Evolutionary conservation across 2,888 invertebrate species (phyloP).

Genomic region (Criorhina ranunculi): DNA sequence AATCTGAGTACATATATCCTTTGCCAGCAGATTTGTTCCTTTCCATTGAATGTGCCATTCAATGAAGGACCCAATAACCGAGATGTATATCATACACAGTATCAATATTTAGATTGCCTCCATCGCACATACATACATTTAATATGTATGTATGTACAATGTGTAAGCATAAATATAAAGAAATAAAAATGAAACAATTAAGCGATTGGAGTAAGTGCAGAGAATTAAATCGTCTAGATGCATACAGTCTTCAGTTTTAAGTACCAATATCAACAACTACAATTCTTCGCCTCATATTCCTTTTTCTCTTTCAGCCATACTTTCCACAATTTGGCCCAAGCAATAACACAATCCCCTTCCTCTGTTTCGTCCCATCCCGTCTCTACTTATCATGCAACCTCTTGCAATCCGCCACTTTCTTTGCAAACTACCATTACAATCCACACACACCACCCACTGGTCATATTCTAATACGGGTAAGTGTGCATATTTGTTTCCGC

Average conservation of each 20-base stretch:
- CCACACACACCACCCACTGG: not conserved
- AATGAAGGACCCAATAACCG: conserved; percentile 16
- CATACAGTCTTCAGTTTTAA: conserved; percentile 46
- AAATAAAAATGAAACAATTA: conserved; percentile 51
- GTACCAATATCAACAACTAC: conserved; percentile 50
- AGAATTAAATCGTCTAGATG: conserved; percentile 51
- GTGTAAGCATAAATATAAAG: conserved; percentile 36
- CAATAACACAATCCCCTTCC: conserved; percentile 21
- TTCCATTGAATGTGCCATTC: not conserved
- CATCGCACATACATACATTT: not conserved
- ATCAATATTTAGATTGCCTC: conserved; percentile 43
- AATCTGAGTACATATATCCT: not conserved
- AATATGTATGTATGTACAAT: not conserved
- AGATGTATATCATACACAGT: conserved; percentile 20
- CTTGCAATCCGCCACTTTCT: conserved; percentile 28
- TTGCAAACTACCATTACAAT: not conserved
- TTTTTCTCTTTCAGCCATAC: not conserved
- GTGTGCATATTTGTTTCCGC: conserved; percentile 48
- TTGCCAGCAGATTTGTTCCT: not conserved
- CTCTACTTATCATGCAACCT: conserved; percentile 26
- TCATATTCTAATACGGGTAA: conserved; percentile 33
- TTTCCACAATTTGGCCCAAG: conserved; percentile 35
- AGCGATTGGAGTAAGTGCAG: conserved; percentile 35
- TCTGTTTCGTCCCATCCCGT: not conserved
- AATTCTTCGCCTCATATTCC: not conserved